These are phyloP conservation scores for Gallinago media DNA, from an alignment of 2,113 vertebrate species.

Conservation along the genomic window DNA sequence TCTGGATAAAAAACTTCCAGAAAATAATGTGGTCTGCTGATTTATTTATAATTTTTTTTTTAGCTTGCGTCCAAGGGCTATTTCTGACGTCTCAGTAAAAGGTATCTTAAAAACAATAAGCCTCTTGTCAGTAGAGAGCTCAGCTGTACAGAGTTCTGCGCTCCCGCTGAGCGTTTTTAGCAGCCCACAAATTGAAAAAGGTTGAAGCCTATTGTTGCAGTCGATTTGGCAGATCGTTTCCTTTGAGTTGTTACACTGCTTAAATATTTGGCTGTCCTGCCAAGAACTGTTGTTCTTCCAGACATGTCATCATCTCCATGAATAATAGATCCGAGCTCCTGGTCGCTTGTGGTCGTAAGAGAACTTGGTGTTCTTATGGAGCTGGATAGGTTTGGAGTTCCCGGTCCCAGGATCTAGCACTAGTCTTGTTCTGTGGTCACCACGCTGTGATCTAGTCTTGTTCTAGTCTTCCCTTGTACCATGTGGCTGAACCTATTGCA, in stretches of 20 bases:
- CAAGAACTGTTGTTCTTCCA: slow-evolving; percentile 63
- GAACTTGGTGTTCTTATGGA: background rate
- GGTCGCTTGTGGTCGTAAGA: background rate
- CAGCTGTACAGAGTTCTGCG: background rate
- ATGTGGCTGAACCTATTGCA: background rate
- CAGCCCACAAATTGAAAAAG: slow-evolving; percentile 7
- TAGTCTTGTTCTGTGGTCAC: background rate
- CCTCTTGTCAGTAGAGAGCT: slow-evolving; percentile 3
- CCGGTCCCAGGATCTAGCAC: background rate
- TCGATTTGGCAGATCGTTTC: slow-evolving; percentile 44
- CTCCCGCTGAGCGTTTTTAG: slow-evolving; percentile 34
- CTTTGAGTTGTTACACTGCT: slow-evolving; percentile 28
- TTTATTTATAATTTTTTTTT: background rate
- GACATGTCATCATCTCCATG: slow-evolving; percentile 50
- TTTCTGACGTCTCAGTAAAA: background rate
- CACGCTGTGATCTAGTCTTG: background rate
- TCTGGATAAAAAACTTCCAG: slow-evolving; percentile 6
- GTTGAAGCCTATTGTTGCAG: slow-evolving; percentile 46
- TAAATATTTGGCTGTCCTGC: slow-evolving; percentile 62
- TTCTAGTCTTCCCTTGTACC: background rate
- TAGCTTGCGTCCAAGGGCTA: background rate
- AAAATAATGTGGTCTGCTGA: background rate
- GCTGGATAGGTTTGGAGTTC: background rate
- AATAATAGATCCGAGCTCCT: slow-evolving; percentile 55
- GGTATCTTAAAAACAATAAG: slow-evolving; percentile 25